A percentile compares a stretch with the other conserved stretches of the same genome.
Conservation (phyloP, 2,797 vertebrate species). For the Staurois parvus region DNA sequence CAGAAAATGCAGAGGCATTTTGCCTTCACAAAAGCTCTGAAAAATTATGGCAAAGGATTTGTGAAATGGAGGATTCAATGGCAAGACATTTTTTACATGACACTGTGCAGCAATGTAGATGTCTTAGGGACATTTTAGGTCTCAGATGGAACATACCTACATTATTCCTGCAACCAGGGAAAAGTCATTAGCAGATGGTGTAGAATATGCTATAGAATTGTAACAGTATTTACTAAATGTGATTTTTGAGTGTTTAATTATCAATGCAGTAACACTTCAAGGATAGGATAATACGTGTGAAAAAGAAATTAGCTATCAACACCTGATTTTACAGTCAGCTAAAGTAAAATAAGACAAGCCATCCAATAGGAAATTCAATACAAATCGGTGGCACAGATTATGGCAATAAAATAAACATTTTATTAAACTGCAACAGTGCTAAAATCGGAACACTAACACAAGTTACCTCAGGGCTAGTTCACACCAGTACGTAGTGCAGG, state of each 20-base stretch:
- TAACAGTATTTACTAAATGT: conserved; percentile 37
- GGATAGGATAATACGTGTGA: conserved; percentile 9
- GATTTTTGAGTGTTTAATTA: conserved; percentile 44
- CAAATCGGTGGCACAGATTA: no score
- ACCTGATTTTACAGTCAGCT: conserved; percentile 1
- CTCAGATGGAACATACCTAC: neutral
- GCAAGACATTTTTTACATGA: conserved; percentile 9
- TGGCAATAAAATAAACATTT: no score
- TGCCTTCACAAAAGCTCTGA: conserved; percentile 61
- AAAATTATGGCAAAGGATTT: conserved; percentile 56
- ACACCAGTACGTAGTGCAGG: no score
- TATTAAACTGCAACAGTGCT: no score
- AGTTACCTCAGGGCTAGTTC: no score
- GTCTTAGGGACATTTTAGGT: neutral
- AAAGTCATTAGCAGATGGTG: no score
- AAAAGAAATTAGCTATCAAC: conserved; percentile 18
- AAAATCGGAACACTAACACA: no score
- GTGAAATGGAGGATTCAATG: conserved; percentile 41
- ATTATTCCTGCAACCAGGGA: neutral
- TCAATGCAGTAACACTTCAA: conserved; percentile 38
- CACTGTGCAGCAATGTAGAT: neutral
- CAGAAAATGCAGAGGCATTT: conserved; percentile 64
- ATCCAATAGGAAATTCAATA: no score
- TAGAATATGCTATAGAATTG: neutral
- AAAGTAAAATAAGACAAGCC: neutral